Evolutionary conservation across 2,797 vertebrate genomes (phyloP), one percentile per base, ranked within the genome.

Genomic region (Danio aesculapii): DNA sequence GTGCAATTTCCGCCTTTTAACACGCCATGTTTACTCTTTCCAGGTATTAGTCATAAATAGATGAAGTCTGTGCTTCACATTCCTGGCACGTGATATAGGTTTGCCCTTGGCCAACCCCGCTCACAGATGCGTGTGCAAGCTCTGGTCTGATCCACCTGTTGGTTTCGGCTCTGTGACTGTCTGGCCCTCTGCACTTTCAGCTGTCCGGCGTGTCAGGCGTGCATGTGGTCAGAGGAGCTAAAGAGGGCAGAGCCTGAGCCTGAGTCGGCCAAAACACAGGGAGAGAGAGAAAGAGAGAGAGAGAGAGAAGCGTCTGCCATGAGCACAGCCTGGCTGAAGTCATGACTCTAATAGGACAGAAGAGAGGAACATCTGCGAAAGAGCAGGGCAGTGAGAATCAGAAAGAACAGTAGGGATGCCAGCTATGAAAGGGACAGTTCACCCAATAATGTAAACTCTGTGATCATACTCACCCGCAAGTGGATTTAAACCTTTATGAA

Each of bases 171-270:
- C 70, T 30, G 12, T 71, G 57, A 90, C 85, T 84, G 88, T 88
- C 84, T 88, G 74, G 44, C 52, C 86, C 78, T 84, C 83, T 12
- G 89, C 82, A 75, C 73, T 74, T 81, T 86, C 92, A 93, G 93
- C 91, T 93, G 93, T 91, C 88, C 71, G 62, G 83, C 84, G 76
- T 88, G 89, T 88, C 86, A 86, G 84, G 87, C 86, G 70, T 90
- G 84, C 84, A 77, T 58, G 84, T 10, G 50, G 84, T 81, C 75
- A 5, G 85, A 82, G 81, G 88, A 90, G 75, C 70, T 83, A 79
- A 84, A 73, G 68, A 82, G 58, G 81, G 5, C 69, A 73, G 79
- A 71, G n/a, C 0, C 30, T 75, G 79, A 71, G n/a, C 0, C 30
- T 75, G 75, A 80, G 62, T 75, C 30, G 21, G 70, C 80, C 59